Conservation (phyloP, 23 tunicate genomes). For the Aplidium turbinatum region DNA sequence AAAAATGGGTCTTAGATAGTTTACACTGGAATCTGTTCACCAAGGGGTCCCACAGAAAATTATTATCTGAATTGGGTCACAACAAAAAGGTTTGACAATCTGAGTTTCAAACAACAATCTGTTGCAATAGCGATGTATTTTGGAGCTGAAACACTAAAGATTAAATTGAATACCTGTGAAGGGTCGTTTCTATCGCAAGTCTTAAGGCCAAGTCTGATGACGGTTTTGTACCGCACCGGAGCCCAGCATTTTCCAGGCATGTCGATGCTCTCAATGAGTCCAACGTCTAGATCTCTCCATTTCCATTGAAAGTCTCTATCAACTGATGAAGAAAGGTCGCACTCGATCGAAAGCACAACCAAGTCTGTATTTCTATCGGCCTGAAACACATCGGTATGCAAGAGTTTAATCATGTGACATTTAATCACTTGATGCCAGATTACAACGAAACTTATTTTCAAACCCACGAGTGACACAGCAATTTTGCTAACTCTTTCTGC, state of each 20-base stretch:
- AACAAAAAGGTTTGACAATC: too few relatives aligned
- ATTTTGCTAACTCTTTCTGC: too few relatives aligned
- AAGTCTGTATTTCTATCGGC: not conserved
- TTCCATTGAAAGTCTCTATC: slow-evolving; percentile 22
- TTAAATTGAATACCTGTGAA: slow-evolving; percentile 9
- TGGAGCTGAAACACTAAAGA: not conserved
- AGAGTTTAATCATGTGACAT: not conserved
- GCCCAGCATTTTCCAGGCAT: slow-evolving; percentile 28
- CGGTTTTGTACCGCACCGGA: slow-evolving; percentile 6
- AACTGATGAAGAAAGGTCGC: not conserved
- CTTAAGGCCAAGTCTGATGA: slow-evolving; percentile 1
- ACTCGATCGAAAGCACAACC: not conserved
- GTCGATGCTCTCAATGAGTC: slow-evolving; percentile 23
- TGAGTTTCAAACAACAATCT: too few relatives aligned
- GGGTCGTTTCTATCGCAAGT: slow-evolving; percentile 23
- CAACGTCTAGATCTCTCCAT: slow-evolving; percentile 24
- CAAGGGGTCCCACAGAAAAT: too few relatives aligned
- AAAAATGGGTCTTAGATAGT: too few relatives aligned
- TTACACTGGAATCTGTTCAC: too few relatives aligned
- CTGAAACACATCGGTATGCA: not conserved
- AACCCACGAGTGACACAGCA: not conserved
- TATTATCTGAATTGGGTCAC: too few relatives aligned
- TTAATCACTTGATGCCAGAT: not conserved
- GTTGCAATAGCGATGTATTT: not conserved
- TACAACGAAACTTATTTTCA: not conserved